Evolutionary conservation across 2,797 vertebrate species (phyloP).

Genomic region (Apogon talboti): DNA sequence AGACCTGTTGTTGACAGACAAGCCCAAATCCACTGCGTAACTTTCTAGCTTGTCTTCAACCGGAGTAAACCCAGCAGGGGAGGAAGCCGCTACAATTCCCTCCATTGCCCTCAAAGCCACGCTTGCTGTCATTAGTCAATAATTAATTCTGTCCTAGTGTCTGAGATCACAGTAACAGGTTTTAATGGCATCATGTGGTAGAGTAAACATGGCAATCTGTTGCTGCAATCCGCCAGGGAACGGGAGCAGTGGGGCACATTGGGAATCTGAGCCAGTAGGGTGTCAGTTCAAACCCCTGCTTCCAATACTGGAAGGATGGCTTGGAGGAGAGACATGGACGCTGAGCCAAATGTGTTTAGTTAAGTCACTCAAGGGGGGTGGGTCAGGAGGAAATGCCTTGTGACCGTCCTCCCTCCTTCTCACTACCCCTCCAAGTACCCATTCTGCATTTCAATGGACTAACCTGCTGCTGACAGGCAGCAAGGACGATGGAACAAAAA

Average conservation of each 20-base stretch:
- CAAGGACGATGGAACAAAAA: conserved; percentile 80
- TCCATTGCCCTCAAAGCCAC: conserved; percentile 72
- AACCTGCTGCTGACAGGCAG: conserved; percentile 80
- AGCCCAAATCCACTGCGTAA: conserved; percentile 81
- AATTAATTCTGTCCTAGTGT: conserved; percentile 83
- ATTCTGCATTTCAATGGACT: conserved; percentile 85
- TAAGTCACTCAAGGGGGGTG: conserved; percentile 84
- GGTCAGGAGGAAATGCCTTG: conserved; percentile 85
- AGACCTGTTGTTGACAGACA: conserved; percentile 80
- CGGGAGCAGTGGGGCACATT: conserved; percentile 77
- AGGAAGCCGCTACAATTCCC: conserved; percentile 61
- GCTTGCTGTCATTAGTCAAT: conserved; percentile 85
- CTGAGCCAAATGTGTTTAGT: conserved; percentile 84
- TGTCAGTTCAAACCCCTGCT: conserved; percentile 80
- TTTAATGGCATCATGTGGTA: conserved; percentile 86
- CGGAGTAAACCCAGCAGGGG: conserved; percentile 67
- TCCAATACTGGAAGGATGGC: conserved; percentile 72
- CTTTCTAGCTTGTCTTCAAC: conserved; percentile 73
- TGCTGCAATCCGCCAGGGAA: conserved; percentile 85
- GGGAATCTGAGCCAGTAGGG: conserved; percentile 76
- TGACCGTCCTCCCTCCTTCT: conserved; percentile 81
- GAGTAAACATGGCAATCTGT: conserved; percentile 89
- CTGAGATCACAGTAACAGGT: conserved; percentile 87
- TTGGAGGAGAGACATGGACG: conserved; percentile 74
- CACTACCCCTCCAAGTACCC: conserved; percentile 76